Evolutionary conservation across 2,797 vertebrate species (phyloP).

Genomic region (Tinamus major): DNA sequence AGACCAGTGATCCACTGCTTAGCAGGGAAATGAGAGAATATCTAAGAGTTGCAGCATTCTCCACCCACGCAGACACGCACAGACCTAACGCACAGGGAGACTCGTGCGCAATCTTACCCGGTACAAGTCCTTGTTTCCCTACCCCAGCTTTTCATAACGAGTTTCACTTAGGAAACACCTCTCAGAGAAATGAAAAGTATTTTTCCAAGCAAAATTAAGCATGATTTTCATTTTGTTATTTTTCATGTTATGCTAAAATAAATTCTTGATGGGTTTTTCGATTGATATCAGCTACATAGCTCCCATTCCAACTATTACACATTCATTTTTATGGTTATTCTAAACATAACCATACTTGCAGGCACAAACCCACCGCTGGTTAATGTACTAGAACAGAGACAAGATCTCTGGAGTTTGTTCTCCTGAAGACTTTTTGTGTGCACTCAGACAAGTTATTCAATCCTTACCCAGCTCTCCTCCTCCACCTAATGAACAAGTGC

Average conservation of each 20-base stretch:
- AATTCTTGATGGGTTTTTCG: slow-evolving; percentile 3
- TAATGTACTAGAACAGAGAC: background rate
- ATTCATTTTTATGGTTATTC: background rate
- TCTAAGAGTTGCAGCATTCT: background rate
- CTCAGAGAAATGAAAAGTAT: background rate
- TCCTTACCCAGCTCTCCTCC: background rate
- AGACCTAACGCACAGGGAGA: background rate
- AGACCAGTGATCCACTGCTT: background rate
- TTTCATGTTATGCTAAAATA: background rate
- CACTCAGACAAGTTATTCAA: background rate
- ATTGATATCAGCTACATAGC: background rate
- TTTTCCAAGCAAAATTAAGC: background rate
- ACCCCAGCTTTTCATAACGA: background rate
- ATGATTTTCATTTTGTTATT: background rate
- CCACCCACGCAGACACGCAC: background rate
- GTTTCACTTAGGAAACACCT: background rate
- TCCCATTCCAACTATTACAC: slow-evolving; percentile 18
- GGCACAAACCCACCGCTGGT: background rate
- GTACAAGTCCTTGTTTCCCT: background rate
- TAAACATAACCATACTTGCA: background rate
- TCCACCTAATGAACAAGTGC: background rate
- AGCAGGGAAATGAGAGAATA: background rate
- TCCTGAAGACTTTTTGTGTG: background rate
- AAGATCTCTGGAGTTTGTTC: background rate
- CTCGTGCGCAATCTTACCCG: background rate